phyloP scores from a whole-genome alignment of 2,888 invertebrate species.

The Xanthorhoe designata region DNA sequence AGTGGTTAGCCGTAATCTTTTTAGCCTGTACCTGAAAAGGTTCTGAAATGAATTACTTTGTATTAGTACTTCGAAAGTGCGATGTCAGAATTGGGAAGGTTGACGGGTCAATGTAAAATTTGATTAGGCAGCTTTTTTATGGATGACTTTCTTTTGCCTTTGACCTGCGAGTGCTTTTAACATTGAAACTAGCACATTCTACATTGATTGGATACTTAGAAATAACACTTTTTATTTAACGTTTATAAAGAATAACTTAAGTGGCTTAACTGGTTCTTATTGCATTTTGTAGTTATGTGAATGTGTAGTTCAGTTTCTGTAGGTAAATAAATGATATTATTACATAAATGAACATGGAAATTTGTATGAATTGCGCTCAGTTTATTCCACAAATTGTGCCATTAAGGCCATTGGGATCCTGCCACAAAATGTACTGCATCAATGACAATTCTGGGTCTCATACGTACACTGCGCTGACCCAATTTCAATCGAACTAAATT shows the following conservation, averaged over 20 bases:
- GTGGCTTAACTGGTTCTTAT: no score
- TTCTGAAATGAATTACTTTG: slow-evolving; percentile 1
- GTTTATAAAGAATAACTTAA: no score
- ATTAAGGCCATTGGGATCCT: not conserved
- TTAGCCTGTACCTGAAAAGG: slow-evolving; percentile 29
- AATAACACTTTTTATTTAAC: not conserved
- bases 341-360: not conserved
- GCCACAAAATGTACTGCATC: slow-evolving; percentile 13
- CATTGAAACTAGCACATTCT: not conserved
- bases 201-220: not conserved
- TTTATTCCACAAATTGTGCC: not conserved
- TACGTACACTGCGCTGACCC: slow-evolving; percentile 22
- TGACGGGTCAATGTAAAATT: not conserved
- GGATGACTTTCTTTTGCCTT: not conserved
- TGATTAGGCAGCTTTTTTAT: slow-evolving; percentile 1
- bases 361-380: not conserved
- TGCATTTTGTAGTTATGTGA: not conserved
- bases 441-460: slow-evolving; percentile 22
- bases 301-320: not conserved
- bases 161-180: not conserved
- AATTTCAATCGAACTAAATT: slow-evolving; percentile 31
- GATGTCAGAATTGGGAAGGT: not conserved
- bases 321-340: no score
- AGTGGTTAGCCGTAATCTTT: slow-evolving; percentile 35
- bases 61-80: not conserved